phyloP scores from a whole-genome alignment of 2,888 invertebrate species.

The Cantharis lateralis region DNA sequence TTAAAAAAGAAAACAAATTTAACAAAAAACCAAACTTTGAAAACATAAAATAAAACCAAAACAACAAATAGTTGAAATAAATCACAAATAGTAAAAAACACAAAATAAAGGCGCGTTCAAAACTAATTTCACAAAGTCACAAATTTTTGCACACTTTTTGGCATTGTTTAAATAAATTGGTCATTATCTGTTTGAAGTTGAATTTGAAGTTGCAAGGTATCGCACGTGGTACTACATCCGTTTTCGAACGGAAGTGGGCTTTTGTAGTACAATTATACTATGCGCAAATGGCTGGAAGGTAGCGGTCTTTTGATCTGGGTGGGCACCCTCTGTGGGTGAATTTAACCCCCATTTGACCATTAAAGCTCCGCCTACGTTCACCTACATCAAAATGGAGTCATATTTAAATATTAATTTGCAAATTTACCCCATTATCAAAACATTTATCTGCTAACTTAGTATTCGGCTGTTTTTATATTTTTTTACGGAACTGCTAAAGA shows the following conservation, averaged over 20 bases:
- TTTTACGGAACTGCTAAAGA: neutral
- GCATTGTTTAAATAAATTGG: conserved; percentile 3
- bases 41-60: conserved; percentile 1
- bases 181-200: neutral
- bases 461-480: neutral
- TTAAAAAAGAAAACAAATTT: neutral
- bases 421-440: conserved; percentile 44
- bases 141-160: neutral
- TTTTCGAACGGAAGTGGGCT: conserved; percentile 24
- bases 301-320: conserved; percentile 36
- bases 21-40: neutral
- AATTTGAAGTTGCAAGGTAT: conserved; percentile 9
- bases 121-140: conserved; percentile 15
- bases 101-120: conserved; percentile 21
- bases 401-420: conserved; percentile 48
- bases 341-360: conserved; percentile 41
- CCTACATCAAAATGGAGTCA: conserved; percentile 47
- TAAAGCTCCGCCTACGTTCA: conserved; percentile 47
- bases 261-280: conserved; percentile 24
- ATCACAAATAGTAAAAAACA: conserved; percentile 6
- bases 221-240: conserved; percentile 25
- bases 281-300: conserved; percentile 33
- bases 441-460: conserved; percentile 33
- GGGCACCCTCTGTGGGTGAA: conserved; percentile 45
- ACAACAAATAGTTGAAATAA: conserved; percentile 1